These are phyloP conservation scores for Mesorhabditis sp. DNA, from an alignment of 2,888 invertebrate species.

Conservation along the genomic window DNA sequence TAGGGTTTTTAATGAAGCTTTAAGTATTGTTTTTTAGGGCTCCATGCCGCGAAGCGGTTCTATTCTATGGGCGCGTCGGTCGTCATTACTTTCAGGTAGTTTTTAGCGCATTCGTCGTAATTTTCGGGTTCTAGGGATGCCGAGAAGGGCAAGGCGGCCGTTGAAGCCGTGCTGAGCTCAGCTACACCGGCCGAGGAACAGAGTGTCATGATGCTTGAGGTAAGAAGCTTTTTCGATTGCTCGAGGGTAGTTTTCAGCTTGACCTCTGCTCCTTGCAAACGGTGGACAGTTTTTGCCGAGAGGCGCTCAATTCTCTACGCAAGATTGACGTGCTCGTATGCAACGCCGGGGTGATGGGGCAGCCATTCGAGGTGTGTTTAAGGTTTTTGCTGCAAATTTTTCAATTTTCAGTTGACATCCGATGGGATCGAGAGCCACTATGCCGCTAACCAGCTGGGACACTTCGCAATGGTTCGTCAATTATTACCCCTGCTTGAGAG, in stretches of 20 bases:
- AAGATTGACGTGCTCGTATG: slow-evolving; percentile 73
- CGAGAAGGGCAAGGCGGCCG: slow-evolving; percentile 15
- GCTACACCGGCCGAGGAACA: slow-evolving; percentile 6
- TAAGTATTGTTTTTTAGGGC: slow-evolving; percentile 21
- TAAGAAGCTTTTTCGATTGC: neutral
- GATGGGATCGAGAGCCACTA: slow-evolving; percentile 77
- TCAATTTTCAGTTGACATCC: slow-evolving; percentile 64
- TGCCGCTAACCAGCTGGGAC: slow-evolving; percentile 79
- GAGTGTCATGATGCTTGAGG: neutral
- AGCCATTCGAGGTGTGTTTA: slow-evolving; percentile 60
- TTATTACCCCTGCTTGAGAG: slow-evolving; percentile 66
- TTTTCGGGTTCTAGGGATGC: slow-evolving; percentile 22
- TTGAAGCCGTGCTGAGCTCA: slow-evolving; percentile 14
- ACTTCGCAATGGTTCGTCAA: slow-evolving; percentile 71
- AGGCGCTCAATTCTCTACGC: slow-evolving; percentile 18
- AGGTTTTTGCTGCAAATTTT: neutral
- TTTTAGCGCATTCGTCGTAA: too few relatives aligned
- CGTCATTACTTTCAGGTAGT: slow-evolving; percentile 23
- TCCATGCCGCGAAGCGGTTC: slow-evolving; percentile 39
- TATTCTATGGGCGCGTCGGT: slow-evolving; percentile 34
- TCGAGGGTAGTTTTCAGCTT: slow-evolving; percentile 20
- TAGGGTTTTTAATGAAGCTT: slow-evolving; percentile 5
- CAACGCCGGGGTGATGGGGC: slow-evolving; percentile 73
- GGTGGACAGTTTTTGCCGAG: slow-evolving; percentile 26
- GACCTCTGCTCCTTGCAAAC: slow-evolving; percentile 34